A percentile compares a stretch with the other conserved stretches of the same genome.
phyloP scores from a whole-genome alignment of 2,797 vertebrate genomes.

The Hephaestus fuliginosus region DNA sequence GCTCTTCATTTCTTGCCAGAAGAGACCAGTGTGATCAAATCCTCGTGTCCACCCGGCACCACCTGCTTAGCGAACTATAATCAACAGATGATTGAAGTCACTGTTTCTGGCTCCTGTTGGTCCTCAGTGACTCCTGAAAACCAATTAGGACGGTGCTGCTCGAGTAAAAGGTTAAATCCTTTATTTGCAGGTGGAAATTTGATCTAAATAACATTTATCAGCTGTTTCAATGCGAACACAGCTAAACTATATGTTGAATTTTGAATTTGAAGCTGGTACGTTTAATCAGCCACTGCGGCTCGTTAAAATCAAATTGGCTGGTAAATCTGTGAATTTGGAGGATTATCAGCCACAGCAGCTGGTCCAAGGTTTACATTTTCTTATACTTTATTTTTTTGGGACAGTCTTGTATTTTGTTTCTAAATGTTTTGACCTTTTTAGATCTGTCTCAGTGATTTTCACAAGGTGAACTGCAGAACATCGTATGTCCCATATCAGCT shows the following conservation, averaged over 20 bases:
- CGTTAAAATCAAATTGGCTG: neutral
- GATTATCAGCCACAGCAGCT: neutral
- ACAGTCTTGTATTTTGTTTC: neutral
- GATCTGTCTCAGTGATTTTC: neutral
- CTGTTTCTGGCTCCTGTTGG: slow-evolving; percentile 14
- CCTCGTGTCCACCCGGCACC: slow-evolving; percentile 26
- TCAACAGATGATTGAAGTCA: slow-evolving; percentile 2
- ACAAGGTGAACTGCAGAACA: neutral
- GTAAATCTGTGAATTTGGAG: neutral
- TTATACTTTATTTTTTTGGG: neutral
- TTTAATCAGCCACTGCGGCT: neutral
- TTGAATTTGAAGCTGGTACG: neutral
- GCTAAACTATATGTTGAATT: neutral
- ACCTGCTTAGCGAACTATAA: slow-evolving; percentile 20
- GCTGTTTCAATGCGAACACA: neutral
- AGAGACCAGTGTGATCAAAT: slow-evolving; percentile 33
- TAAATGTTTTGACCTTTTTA: neutral
- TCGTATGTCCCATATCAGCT: no score
- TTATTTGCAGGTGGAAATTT: neutral
- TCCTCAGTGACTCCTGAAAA: neutral
- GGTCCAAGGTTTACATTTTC: neutral
- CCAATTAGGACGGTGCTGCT: neutral
- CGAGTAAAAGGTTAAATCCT: neutral
- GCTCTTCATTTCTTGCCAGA: slow-evolving; percentile 38
- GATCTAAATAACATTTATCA: neutral